Evolutionary conservation across 2,113 vertebrate species (phyloP).

Genomic region (Camelus bactrianus): DNA sequence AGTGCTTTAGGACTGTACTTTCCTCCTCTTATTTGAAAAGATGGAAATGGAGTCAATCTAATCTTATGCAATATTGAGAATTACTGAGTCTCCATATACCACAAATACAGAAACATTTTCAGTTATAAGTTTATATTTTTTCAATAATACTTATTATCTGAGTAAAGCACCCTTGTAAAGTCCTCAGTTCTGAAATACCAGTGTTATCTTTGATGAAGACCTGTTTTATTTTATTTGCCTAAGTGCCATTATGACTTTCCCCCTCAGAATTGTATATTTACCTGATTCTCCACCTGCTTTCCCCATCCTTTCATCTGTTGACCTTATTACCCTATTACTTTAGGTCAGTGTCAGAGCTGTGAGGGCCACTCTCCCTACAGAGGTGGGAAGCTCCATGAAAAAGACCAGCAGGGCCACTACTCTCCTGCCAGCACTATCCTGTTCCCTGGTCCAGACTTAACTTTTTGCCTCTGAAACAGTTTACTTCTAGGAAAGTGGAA

Average conservation of each 20-base stretch:
- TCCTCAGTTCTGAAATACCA: not conserved
- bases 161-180: not conserved
- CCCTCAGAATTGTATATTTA: not conserved
- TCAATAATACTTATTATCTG: not conserved
- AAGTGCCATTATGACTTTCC: not conserved
- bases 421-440: too few relatives aligned
- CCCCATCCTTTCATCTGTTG: not conserved
- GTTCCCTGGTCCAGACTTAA: too few relatives aligned
- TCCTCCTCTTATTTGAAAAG: too few relatives aligned
- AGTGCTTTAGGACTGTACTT: too few relatives aligned
- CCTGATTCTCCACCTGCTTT: not conserved
- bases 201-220: not conserved
- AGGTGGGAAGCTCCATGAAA: too few relatives aligned
- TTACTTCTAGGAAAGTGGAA: too few relatives aligned
- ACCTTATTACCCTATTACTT: not conserved
- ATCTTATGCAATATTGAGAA: too few relatives aligned
- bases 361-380: not conserved
- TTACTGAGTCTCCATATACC: not conserved
- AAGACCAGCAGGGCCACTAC: too few relatives aligned
- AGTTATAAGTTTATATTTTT: not conserved
- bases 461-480: too few relatives aligned
- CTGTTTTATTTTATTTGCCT: not conserved
- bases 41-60: too few relatives aligned
- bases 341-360: not conserved
- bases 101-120: conserved; percentile 9